Evolutionary conservation across 2,797 vertebrate species (phyloP).

Genomic region (Avahi laniger): DNA sequence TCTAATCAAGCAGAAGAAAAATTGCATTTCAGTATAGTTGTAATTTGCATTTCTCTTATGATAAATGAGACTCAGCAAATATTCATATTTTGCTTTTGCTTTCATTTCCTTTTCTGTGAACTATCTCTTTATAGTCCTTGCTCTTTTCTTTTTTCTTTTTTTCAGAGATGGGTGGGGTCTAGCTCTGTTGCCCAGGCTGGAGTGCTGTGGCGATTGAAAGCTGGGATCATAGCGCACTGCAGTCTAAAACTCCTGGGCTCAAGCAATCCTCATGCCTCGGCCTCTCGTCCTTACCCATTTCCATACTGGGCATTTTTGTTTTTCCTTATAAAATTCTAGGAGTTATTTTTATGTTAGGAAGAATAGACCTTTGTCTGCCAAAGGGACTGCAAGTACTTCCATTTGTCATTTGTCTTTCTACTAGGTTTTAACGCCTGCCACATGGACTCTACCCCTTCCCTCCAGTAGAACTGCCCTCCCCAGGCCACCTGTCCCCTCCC

Average conservation of each 20-base stretch:
- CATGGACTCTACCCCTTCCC: not conserved
- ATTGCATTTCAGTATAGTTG: not conserved
- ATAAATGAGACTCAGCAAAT: not conserved
- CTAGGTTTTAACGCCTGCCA: too few species aligned
- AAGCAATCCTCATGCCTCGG: not conserved
- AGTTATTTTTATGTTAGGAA: not conserved
- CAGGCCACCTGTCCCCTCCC: not conserved
- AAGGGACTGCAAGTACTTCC: not conserved
- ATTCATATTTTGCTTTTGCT: not conserved
- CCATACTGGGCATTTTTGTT: not conserved
- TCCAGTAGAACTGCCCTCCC: not conserved
- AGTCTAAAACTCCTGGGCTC: not conserved
- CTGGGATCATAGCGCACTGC: too few species aligned
- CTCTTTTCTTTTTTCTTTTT: not conserved
- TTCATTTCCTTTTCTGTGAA: not conserved
- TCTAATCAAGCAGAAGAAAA: not conserved
- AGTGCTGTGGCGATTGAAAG: too few species aligned
- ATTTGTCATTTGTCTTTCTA: not conserved
- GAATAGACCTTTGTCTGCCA: not conserved
- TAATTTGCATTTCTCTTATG: not conserved
- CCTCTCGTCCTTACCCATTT: not conserved
- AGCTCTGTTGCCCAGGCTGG: too few species aligned
- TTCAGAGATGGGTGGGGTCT: too few species aligned
- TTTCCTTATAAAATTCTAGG: not conserved
- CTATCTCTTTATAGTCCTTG: not conserved